A percentile compares a stretch with the other conserved stretches of the same genome.
phyloP scores from a whole-genome alignment of 2,797 vertebrate species.

The Phaenicophaeus curvirostris region DNA sequence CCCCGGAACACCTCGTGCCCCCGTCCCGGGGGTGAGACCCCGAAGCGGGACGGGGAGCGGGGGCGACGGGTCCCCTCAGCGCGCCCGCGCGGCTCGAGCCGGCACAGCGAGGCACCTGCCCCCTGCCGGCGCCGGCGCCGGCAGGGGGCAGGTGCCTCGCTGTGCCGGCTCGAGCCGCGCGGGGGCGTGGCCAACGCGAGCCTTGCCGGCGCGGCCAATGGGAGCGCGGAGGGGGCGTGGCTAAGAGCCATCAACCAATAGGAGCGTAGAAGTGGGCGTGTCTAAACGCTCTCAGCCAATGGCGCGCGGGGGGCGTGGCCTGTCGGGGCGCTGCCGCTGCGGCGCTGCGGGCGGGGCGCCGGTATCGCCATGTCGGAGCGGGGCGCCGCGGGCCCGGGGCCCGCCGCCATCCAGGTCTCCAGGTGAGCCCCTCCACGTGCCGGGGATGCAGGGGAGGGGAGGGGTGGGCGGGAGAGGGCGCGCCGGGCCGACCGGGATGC shows the following conservation, averaged over 20 bases:
- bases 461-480: not conserved
- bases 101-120: not conserved
- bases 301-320: not conserved
- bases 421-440: conserved; percentile 76
- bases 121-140: too few species aligned
- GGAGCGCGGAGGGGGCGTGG: too few species aligned
- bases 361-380: not conserved
- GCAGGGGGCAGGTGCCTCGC: not conserved
- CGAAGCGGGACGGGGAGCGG: too few species aligned
- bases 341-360: not conserved
- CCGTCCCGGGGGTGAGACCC: too few species aligned
- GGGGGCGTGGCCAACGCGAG: too few species aligned
- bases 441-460: not conserved
- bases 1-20: too few species aligned
- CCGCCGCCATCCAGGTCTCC: conserved; percentile 86
- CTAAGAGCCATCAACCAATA: too few species aligned
- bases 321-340: not conserved
- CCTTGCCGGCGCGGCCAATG: too few species aligned
- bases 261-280: too few species aligned
- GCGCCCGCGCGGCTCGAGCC: not conserved
- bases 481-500: not conserved
- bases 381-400: not conserved
- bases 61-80: not conserved
- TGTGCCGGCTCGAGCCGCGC: not conserved
- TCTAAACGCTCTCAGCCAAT: too few species aligned